Evolutionary conservation across 2,888 invertebrate genomes (phyloP).

Genomic region (Oscheius onirici): DNA sequence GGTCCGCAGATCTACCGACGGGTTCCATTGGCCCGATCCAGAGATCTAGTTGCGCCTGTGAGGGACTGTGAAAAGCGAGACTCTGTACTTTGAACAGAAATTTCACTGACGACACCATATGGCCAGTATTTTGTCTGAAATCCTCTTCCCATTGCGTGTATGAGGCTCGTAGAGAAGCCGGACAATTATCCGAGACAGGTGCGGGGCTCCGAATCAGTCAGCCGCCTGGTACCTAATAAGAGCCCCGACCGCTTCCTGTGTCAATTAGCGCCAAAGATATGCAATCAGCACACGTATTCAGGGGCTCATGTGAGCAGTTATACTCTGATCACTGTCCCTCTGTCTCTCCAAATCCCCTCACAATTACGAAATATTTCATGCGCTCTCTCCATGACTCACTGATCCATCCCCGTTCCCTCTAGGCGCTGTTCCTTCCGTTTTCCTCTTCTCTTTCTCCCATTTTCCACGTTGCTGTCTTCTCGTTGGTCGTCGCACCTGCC

Average conservation of each 20-base stretch:
- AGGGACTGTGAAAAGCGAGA: too few species aligned
- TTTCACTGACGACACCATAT: too few species aligned
- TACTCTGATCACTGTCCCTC: too few species aligned
- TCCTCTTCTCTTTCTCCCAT: conserved; percentile 17
- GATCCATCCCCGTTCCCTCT: conserved; percentile 7
- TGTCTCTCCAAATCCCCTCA: background rate
- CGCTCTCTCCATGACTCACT: background rate
- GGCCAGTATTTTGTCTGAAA: too few species aligned
- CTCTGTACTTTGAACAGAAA: too few species aligned
- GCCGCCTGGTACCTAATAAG: conserved; percentile 15
- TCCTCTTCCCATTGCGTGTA: background rate
- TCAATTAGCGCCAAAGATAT: conserved; percentile 14
- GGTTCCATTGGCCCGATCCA: conserved; percentile 5
- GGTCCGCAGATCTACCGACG: conserved; percentile 30
- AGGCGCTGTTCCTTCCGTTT: background rate
- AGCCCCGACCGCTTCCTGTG: conserved; percentile 7
- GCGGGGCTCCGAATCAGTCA: conserved; percentile 4
- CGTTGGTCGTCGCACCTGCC: conserved; percentile 19
- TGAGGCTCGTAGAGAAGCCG: conserved; percentile 4
- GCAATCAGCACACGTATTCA: conserved; percentile 1
- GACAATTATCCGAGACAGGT: conserved; percentile 26
- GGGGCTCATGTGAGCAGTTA: too few species aligned
- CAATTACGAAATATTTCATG: background rate
- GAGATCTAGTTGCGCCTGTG: too few species aligned
- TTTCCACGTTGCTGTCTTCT: background rate